These are phyloP conservation scores for Microhierax caerulescens DNA, from an alignment of 2,797 vertebrate species.

Conservation along the genomic window DNA sequence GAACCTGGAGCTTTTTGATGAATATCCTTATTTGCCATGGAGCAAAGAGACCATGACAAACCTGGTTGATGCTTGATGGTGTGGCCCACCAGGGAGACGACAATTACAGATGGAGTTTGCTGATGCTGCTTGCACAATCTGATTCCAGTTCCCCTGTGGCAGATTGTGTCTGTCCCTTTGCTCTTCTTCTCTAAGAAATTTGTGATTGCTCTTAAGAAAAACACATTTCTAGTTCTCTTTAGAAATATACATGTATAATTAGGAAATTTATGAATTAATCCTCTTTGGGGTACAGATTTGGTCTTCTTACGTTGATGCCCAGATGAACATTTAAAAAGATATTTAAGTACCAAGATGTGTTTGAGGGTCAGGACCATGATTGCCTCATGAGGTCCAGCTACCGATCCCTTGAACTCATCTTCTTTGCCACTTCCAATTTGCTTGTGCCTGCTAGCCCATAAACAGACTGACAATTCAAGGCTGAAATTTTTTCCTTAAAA, in stretches of 20 bases:
- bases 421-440: background rate
- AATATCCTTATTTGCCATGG: background rate
- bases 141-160: background rate
- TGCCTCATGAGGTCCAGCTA: background rate
- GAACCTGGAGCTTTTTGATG: conserved; percentile 40
- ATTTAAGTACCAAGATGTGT: background rate
- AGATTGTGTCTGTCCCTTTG: background rate
- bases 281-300: background rate
- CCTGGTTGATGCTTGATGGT: background rate
- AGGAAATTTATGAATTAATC: background rate
- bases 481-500: background rate
- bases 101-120: conserved; percentile 2
- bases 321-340: background rate
- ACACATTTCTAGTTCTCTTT: background rate
- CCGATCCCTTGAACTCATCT: background rate
- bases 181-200: background rate
- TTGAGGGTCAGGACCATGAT: background rate
- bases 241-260: background rate
- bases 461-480: background rate
- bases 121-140: background rate
- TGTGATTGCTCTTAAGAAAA: background rate
- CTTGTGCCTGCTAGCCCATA: background rate
- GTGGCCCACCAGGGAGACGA: conserved; percentile 7
- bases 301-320: background rate
- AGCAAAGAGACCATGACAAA: conserved; percentile 37